A percentile compares a stretch with the other conserved stretches of the same genome.
Evolutionary conservation across 2,888 invertebrate genomes (phyloP).

Genomic region (Meiosimyza platycephala): DNA sequence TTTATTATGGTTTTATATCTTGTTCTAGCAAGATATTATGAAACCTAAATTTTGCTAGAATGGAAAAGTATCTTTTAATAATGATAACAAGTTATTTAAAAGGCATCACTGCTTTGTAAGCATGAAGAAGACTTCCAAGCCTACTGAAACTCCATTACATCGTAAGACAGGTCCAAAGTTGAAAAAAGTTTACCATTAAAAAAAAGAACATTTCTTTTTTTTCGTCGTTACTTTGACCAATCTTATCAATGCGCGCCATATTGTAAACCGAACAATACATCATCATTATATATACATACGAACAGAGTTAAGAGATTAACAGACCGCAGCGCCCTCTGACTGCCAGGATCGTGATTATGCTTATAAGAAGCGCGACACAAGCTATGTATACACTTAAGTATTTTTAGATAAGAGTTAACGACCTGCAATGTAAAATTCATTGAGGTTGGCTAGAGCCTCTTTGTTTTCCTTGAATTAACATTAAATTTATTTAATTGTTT

Average conservation of each 20-base stretch:
- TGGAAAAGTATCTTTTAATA: too few species aligned
- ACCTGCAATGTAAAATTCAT: not conserved
- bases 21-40: too few species aligned
- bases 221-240: not conserved
- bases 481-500: not conserved
- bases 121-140: too few species aligned
- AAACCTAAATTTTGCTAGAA: too few species aligned
- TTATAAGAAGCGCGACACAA: too few species aligned
- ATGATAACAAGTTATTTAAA: too few species aligned
- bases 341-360: constrained; percentile 16
- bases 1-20: too few species aligned
- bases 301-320: not conserved
- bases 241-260: constrained; percentile 27
- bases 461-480: constrained; percentile 2
- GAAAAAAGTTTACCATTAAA: too few species aligned
- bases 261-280: constrained; percentile 7
- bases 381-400: not conserved
- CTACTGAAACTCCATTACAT: too few species aligned
- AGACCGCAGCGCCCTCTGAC: constrained; percentile 22
- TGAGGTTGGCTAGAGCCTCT: constrained; percentile 16
- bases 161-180: too few species aligned
- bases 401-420: constrained; percentile 31
- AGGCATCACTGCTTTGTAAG: too few species aligned
- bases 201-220: not conserved
- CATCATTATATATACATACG: not conserved